Evolutionary conservation across 2,888 invertebrate species (phyloP).

Genomic region (Parnassius glacialis): DNA sequence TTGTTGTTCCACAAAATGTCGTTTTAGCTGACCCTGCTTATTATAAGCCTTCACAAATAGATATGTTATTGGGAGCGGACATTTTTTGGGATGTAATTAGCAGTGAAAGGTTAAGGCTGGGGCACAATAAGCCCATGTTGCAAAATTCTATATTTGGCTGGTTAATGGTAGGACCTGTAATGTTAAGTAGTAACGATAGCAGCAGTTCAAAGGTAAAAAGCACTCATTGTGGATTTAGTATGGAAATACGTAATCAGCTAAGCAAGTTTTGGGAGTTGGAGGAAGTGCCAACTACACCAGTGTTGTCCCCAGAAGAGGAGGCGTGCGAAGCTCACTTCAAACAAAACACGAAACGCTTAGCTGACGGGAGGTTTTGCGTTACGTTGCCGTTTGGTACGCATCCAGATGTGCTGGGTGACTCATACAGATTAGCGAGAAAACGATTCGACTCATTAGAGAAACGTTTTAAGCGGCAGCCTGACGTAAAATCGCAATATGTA

Average conservation of each 20-base stretch:
- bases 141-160: too few species aligned
- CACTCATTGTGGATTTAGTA: constrained; percentile 7
- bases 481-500: too few species aligned
- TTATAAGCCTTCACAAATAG: too few species aligned
- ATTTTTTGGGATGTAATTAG: too few species aligned
- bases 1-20: too few species aligned
- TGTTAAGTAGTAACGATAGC: neutral
- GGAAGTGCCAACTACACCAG: constrained; percentile 14
- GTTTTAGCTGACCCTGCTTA: too few species aligned
- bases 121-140: too few species aligned
- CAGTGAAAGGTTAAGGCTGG: too few species aligned
- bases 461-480: too few species aligned
- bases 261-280: neutral
- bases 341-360: constrained; percentile 6
- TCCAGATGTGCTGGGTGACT: constrained; percentile 15
- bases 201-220: neutral
- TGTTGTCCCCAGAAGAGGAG: constrained; percentile 11
- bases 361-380: constrained; percentile 11
- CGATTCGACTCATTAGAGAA: too few species aligned
- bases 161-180: neutral
- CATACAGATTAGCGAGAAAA: too few species aligned
- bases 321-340: constrained; percentile 18
- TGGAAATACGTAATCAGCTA: neutral
- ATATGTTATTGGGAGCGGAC: too few species aligned
- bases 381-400: constrained; percentile 12